phyloP scores from a whole-genome alignment of 2,113 vertebrate species.

The Rhinoptilus africanus region DNA sequence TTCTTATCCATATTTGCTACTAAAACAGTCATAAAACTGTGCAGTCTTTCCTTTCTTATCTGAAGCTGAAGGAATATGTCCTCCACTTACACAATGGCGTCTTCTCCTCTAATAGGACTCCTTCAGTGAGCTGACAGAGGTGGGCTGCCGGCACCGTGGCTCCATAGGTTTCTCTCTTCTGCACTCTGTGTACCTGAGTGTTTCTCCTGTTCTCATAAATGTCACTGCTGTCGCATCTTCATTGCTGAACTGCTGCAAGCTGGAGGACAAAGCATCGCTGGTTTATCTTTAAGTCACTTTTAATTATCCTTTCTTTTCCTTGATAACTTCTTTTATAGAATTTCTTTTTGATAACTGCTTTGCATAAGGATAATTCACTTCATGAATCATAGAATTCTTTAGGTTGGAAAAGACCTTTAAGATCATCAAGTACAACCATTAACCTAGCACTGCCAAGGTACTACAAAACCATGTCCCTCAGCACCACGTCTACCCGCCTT shows the following conservation, averaged over 20 bases:
- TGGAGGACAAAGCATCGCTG: background rate
- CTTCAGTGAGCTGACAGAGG: background rate
- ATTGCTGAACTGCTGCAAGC: background rate
- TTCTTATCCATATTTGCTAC: background rate
- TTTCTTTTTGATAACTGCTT: background rate
- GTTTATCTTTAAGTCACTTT: background rate
- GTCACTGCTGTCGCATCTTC: background rate
- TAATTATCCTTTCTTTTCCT: background rate
- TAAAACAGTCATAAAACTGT: background rate
- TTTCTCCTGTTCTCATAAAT: background rate
- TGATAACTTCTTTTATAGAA: background rate
- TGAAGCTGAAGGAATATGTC: background rate
- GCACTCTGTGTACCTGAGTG: background rate
- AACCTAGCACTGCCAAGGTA: background rate
- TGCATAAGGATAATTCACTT: background rate
- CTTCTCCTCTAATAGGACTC: background rate
- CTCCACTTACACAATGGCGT: background rate
- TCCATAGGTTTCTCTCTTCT: background rate
- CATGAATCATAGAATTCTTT: background rate
- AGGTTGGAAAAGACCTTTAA: background rate
- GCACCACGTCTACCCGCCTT: background rate
- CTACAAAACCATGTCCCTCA: background rate
- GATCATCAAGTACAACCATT: background rate
- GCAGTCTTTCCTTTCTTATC: background rate
- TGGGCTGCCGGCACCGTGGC: accelerated